Percentiles rank a stretch among this genome's conserved stretches.
Evolutionary conservation across 1,140 invertebrate genomes (phyloP).

Genomic region (Galleria mellonella): DNA sequence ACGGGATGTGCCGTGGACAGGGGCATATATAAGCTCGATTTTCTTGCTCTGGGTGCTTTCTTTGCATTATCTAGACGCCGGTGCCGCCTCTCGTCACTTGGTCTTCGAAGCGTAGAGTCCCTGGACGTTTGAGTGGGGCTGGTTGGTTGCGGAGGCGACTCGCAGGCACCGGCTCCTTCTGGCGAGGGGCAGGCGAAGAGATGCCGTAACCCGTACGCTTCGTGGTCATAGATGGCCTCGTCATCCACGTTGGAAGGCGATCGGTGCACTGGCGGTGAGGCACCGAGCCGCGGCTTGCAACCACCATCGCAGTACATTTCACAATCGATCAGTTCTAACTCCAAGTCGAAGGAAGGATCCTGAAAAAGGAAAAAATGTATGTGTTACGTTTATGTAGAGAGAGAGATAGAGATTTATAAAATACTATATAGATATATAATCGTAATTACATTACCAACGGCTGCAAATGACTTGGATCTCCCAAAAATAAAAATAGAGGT

Average conservation of each 20-base stretch:
- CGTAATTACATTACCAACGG: no score
- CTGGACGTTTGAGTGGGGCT: conserved; percentile 78
- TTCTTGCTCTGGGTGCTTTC: conserved; percentile 55
- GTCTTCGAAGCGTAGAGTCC: conserved; percentile 46
- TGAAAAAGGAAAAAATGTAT: conserved; percentile 15
- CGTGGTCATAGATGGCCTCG: conserved; percentile 35
- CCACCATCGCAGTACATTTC: conserved; percentile 58
- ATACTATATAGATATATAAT: no score
- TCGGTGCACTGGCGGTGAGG: conserved; percentile 44
- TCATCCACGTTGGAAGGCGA: conserved; percentile 38
- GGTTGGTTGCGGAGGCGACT: conserved; percentile 85
- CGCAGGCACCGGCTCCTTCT: conserved; percentile 49
- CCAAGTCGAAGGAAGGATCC: conserved; percentile 54
- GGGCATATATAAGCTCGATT: conserved; percentile 77
- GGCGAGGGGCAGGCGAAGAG: conserved; percentile 38
- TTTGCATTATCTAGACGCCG: conserved; percentile 47
- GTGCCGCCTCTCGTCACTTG: conserved; percentile 43
- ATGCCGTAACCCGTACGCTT: conserved; percentile 34
- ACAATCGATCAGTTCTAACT: conserved; percentile 57
- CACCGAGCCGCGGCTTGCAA: conserved; percentile 50
- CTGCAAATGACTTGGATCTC: no score
- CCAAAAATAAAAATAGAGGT: no score
- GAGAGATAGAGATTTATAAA: no score
- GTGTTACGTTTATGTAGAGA: no score
- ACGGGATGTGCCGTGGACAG: conserved; percentile 47